These are phyloP conservation scores for Mugil cephalus DNA, from an alignment of 2,113 vertebrate genomes.

Conservation along the genomic window DNA sequence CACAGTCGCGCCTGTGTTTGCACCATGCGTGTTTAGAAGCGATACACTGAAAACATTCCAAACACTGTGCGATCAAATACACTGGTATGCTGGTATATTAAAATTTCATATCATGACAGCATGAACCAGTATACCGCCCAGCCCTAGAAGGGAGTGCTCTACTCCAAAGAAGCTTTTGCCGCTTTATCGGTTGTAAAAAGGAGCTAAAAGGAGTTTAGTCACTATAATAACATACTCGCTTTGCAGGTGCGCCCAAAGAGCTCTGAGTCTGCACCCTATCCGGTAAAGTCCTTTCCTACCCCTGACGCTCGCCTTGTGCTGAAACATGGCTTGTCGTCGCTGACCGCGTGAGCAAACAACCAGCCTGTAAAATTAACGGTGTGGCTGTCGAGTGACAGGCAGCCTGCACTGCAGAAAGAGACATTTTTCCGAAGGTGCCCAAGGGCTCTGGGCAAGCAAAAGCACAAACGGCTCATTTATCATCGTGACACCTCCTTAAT, in stretches of 20 bases:
- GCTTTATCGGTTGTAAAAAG: no score
- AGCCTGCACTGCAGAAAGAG: slow-evolving; percentile 68
- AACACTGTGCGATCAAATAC: no score
- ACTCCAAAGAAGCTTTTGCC: no score
- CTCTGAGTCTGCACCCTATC: background rate
- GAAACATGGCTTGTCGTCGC: slow-evolving; percentile 38
- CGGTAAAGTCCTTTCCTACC: background rate
- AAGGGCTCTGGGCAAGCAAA: slow-evolving; percentile 56
- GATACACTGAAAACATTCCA: no score
- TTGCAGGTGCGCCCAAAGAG: background rate
- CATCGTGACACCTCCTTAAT: slow-evolving; percentile 81
- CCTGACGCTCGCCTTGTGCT: slow-evolving; percentile 29
- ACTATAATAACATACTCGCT: background rate
- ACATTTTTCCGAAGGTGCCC: slow-evolving; percentile 57
- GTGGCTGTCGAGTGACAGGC: slow-evolving; percentile 65
- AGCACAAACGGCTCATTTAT: slow-evolving; percentile 70
- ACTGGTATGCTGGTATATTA: no score
- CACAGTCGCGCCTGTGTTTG: no score
- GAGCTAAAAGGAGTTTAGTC: no score
- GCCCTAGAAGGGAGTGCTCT: no score
- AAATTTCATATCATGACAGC: no score
- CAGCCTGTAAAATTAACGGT: slow-evolving; percentile 40
- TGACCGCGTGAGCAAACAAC: slow-evolving; percentile 42
- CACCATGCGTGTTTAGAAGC: no score
- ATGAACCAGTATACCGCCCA: no score